A percentile compares a stretch with the other conserved stretches of the same genome.
phyloP scores from a whole-genome alignment of 2,797 vertebrate species.

The Tinamus major region DNA sequence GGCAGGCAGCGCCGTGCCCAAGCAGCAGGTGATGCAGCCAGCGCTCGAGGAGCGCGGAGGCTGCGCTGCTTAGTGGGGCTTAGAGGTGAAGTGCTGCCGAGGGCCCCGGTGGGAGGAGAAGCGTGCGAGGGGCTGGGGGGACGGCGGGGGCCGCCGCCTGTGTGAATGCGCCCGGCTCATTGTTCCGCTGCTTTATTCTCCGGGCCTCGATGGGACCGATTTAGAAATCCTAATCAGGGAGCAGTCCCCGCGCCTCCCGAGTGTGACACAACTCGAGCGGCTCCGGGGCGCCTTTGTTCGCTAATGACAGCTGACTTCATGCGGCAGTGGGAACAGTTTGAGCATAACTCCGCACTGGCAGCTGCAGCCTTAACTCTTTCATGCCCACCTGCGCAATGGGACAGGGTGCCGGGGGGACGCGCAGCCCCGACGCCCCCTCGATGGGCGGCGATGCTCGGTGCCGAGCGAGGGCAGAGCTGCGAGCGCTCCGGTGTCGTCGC shows the following conservation, averaged over 20 bases:
- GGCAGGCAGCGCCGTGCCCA: neutral
- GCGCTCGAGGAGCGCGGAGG: accelerated
- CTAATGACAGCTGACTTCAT: slow-evolving; percentile 83
- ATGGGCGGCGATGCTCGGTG: neutral
- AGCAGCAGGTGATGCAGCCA: neutral
- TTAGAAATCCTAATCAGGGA: slow-evolving; percentile 83
- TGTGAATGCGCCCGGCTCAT: slow-evolving; percentile 77
- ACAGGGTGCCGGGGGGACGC: accelerated
- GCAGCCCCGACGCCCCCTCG: accelerated
- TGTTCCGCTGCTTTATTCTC: slow-evolving; percentile 78
- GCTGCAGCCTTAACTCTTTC: slow-evolving; percentile 80
- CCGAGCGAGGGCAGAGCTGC: accelerated
- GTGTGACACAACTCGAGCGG: slow-evolving; percentile 77
- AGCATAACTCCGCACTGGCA: slow-evolving; percentile 78
- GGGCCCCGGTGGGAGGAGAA: slow-evolving; percentile 27
- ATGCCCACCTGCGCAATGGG: neutral
- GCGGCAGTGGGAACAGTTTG: slow-evolving; percentile 81
- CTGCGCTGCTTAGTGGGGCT: neutral
- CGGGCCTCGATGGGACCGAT: slow-evolving; percentile 78
- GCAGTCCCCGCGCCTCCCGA: slow-evolving; percentile 73
- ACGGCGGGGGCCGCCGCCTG: slow-evolving; percentile 38
- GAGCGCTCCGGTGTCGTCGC: accelerated
- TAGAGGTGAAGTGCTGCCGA: slow-evolving; percentile 45
- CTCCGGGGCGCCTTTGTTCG: slow-evolving; percentile 81
- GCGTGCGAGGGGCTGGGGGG: slow-evolving; percentile 48